Evolutionary conservation across 2,113 vertebrate species (phyloP), one percentile per base, ranked within the genome.

Genomic region (Bujurquina vittata): DNA sequence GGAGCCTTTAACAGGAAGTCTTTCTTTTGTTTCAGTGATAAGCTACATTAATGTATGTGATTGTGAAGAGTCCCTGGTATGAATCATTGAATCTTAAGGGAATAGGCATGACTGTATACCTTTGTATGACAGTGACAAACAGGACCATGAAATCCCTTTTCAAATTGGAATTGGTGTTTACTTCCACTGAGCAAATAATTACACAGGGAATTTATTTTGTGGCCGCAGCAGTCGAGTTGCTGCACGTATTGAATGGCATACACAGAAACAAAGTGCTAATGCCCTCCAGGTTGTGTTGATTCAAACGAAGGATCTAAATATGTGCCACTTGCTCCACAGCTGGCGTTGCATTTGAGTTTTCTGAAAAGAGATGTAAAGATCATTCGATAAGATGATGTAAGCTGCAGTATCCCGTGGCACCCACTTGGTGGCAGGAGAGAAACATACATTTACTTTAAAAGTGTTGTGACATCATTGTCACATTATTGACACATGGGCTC

Each of bases 391-490:
- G 6, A 29, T 73, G 18, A 77, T 76, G 20, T 33, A 52, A 80
- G n/a, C 31, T 49, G 91, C 83, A 94, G 58, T 93, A 49, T 79
- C 65, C 40, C 7, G 1, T 74, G 20, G 18, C 52, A 22, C 62
- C 93, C 96, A 96, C 88, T 77, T 65, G 94, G 92, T 93, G 96
- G 93, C 92, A 93, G 91, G 75, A 87, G 86, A 82, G 91, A 92
- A 86, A 91, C 89, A 89, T 75, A 33, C 29, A 76, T 84, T 77
- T 73, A 10, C 20, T 37, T 79, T 76, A 35, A 75, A 84, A 59
- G 61, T 55, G 23, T 76, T 31, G 61, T 81, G 88, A 87, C 85
- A 75, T 84, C 84, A 74, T 31, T 82, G 83, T 91, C 84, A 80
- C 74, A 74, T 89, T 80, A 49, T 81, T 84, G 82, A 81, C 84